phyloP scores from a whole-genome alignment of 1,140 invertebrate species.

The Tenebrio molitor region DNA sequence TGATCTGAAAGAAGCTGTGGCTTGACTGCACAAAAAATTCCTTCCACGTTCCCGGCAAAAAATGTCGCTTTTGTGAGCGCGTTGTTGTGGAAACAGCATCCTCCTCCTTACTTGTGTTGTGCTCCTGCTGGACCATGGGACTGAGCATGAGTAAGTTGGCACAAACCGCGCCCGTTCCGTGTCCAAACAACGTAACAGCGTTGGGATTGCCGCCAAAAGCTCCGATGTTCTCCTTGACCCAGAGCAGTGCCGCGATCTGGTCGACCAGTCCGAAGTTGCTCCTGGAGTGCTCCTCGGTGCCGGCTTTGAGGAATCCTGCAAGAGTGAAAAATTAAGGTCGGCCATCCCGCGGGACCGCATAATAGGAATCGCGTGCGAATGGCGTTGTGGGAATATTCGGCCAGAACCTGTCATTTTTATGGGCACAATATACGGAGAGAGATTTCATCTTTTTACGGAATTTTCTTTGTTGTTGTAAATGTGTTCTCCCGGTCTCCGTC shows the following conservation, averaged over 20 bases:
- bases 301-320: conserved; percentile 85
- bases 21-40: too few species aligned
- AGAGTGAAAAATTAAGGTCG: conserved; percentile 49
- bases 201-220: conserved; percentile 89
- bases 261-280: conserved; percentile 92
- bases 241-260: conserved; percentile 88
- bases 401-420: conserved; percentile 58
- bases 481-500: conserved; percentile 51
- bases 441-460: conserved; percentile 58
- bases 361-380: conserved; percentile 55
- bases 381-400: conserved; percentile 54
- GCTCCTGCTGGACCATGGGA: conserved; percentile 72
- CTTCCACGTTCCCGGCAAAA: too few species aligned
- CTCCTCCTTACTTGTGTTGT: conserved; percentile 54
- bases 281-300: conserved; percentile 76
- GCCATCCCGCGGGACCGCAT: conserved; percentile 50
- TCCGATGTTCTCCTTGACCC: conserved; percentile 88
- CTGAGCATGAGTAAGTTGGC: conserved; percentile 92
- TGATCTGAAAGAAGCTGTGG: too few species aligned
- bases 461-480: conserved; percentile 58
- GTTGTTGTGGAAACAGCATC: too few species aligned
- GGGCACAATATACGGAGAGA: conserved; percentile 54
- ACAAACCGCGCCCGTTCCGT: conserved; percentile 94
- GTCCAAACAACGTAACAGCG: conserved; percentile 91
- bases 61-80: too few species aligned